Conservation (phyloP, 2,888 invertebrate species). For the Monopis laevigella region DNA sequence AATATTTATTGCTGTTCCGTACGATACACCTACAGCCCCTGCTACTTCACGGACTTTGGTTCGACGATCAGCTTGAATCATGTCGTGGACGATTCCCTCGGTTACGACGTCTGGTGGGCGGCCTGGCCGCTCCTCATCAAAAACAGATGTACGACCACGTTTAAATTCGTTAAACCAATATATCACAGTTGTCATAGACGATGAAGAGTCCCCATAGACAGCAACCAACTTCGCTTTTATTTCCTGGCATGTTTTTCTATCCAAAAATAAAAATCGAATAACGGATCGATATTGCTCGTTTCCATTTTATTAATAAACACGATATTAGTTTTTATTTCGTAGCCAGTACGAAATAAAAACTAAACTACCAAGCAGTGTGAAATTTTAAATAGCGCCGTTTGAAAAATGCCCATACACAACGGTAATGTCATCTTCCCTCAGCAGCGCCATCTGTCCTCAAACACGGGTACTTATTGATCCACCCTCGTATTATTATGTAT, state of each 20-base stretch:
- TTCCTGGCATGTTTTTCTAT: neutral
- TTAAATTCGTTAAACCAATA: neutral
- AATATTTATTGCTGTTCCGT: constrained; percentile 16
- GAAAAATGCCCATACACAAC: neutral
- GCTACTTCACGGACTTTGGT: constrained; percentile 13
- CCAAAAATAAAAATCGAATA: neutral
- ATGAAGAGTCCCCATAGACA: neutral
- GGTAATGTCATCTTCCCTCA: constrained; percentile 1
- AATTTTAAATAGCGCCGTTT: neutral
- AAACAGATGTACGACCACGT: too few species aligned
- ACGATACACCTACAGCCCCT: constrained; percentile 11
- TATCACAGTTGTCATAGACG: neutral
- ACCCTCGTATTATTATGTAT: too few species aligned
- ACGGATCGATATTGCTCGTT: neutral
- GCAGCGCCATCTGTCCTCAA: neutral
- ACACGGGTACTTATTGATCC: constrained; percentile 7
- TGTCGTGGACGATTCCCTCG: constrained; percentile 9
- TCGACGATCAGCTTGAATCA: constrained; percentile 10
- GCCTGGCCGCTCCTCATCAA: constrained; percentile 12
- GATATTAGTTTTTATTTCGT: neutral
- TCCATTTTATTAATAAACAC: neutral
- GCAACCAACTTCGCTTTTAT: constrained; percentile 5
- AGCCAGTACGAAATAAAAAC: neutral
- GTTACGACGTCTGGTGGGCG: constrained; percentile 9
- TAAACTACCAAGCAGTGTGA: neutral